These are phyloP conservation scores for cattle (Bos taurus) DNA, from an alignment of 2,113 vertebrate genomes.

Conservation along the genomic window ARS-UCD2.0 NC_037357.1:121115001-121115500, in stretches of 20 bases:
- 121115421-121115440: neutral
- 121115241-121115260: neutral
- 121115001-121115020: neutral
- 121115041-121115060: neutral
- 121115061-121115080: neutral
- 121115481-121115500: neutral
- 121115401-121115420: neutral
- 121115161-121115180: neutral
- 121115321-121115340: neutral
- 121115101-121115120: neutral
- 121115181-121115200: neutral
- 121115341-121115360: neutral
- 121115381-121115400: neutral
- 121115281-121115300: neutral
- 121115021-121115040: neutral
- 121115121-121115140: neutral
- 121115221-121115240: neutral
- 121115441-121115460: neutral
- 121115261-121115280: neutral
- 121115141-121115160: neutral
- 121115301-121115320: neutral
- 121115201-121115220: neutral
- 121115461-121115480: neutral
- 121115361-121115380: neutral
- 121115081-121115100: neutral